These are phyloP conservation scores for Herminia tarsipennalis DNA, from an alignment of 2,888 invertebrate genomes.

Conservation along the genomic window DNA sequence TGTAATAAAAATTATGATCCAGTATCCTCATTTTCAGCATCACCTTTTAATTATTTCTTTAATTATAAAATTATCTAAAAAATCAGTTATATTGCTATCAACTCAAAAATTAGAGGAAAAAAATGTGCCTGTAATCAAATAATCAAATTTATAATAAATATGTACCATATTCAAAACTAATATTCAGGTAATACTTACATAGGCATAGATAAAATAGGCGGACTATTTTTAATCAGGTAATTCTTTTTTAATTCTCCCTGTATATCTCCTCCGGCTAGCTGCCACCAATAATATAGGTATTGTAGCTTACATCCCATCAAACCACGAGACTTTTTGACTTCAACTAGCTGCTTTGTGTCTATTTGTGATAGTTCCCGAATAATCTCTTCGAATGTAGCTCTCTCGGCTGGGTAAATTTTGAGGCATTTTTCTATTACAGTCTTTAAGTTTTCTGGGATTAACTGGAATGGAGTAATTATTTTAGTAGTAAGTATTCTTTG, in stretches of 20 bases:
- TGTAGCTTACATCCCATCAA: slow-evolving; percentile 87
- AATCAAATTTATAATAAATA: no score
- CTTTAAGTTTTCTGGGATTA: slow-evolving; percentile 85
- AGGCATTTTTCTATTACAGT: slow-evolving; percentile 90
- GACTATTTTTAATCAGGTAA: slow-evolving; percentile 94
- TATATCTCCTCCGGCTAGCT: slow-evolving; percentile 97
- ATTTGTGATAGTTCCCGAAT: slow-evolving; percentile 70
- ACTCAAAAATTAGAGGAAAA: no score
- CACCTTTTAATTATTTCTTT: no score
- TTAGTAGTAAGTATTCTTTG: no score
- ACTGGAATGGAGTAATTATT: no score
- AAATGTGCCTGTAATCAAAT: no score
- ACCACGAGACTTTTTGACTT: slow-evolving; percentile 72
- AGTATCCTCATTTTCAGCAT: no score
- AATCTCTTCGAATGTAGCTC: slow-evolving; percentile 85
- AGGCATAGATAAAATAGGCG: slow-evolving; percentile 92
- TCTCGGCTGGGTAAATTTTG: slow-evolving; percentile 86
- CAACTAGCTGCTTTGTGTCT: slow-evolving; percentile 69
- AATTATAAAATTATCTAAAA: no score
- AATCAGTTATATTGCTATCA: no score
- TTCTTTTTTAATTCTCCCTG: slow-evolving; percentile 95
- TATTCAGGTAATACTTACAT: slow-evolving; percentile 83
- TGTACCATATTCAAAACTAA: no score
- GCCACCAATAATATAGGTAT: slow-evolving; percentile 97
- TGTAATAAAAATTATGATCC: no score